Evolutionary conservation across 2,797 vertebrate genomes (phyloP), one percentile per base, ranked within the genome.

Genomic region (Xenops minutus): DNA sequence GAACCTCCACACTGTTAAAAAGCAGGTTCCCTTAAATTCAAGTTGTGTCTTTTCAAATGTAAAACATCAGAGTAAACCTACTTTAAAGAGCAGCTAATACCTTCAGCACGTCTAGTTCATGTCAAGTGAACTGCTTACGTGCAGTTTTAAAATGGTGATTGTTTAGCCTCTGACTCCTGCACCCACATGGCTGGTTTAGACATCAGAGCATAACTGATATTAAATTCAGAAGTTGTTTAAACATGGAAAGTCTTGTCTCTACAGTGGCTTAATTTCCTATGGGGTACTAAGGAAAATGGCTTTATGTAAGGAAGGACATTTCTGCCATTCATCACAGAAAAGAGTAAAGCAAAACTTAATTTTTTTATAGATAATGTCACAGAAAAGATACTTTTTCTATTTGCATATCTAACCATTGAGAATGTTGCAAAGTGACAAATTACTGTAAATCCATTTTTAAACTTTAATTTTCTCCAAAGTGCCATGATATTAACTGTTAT

Each of bases 401-500:
- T 94, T 97, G 85, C 72, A 14, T 92, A 94, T 95, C 78, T 96
- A 97, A 94, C 90, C 67, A 46, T 95, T 93, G 88, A 95, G 93
- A 89, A 92, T 87, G 73, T 95, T 23, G 71, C 85, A 88, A 93
- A 79, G 71, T 97, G 79, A 87, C 95, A 95, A 94, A 89, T 83
- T 80, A 95, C 97, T 94, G 92, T 92, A 97, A 88, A 88, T 94
- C 84, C 78, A 71, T 96, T 96, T 81, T 94, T 89, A 64, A 80
- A 91, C 49, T 96, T 97, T 48, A 59, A 14, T 91, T 96, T 97
- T 97, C 86, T 98, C 78, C 67, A 59, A 90, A 96, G 97, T 97
- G 97, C 97, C 98, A 98, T 96, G 91, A n/a, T 90, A 74, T 59
- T 95, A 41, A 87, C 77, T 63, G 71, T 63, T 96, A 51, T 19